These are phyloP conservation scores for Chymomyza procnemis DNA, from an alignment of 2,888 invertebrate species.

Conservation along the genomic window DNA sequence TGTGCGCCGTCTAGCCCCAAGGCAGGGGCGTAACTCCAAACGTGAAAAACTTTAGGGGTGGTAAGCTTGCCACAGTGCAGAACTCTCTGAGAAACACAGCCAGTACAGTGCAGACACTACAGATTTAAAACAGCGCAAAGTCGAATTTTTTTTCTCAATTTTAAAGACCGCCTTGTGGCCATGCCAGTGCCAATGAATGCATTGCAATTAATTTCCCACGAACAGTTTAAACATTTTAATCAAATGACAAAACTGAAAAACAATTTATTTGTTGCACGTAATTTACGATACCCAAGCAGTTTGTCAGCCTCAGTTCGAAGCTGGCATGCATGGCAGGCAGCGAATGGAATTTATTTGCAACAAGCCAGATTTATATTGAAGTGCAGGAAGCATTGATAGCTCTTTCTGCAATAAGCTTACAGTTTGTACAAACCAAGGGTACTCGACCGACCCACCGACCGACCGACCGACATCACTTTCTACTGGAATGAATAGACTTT, in stretches of 20 bases:
- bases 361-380: background rate
- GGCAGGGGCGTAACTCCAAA: background rate
- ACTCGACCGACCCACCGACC: no score
- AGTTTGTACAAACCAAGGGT: no score
- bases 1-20: background rate
- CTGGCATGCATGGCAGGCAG: background rate
- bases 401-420: no score
- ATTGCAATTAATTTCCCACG: conserved; percentile 52
- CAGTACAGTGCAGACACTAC: background rate
- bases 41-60: background rate
- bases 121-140: background rate
- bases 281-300: conserved; percentile 41
- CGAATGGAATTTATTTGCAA: background rate
- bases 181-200: conserved; percentile 5
- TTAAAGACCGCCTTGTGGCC: no score
- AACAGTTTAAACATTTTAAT: conserved; percentile 58
- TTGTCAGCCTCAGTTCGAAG: conserved; percentile 72
- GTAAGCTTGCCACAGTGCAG: background rate
- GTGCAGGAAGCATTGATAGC: no score
- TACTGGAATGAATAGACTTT: no score
- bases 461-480: no score
- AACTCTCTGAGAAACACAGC: background rate
- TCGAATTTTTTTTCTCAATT: background rate
- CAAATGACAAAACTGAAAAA: conserved; percentile 62
- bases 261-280: conserved; percentile 64